Evolutionary conservation across 1,140 invertebrate species (phyloP), one percentile per base, ranked within the genome.

Genomic region (Cotesia chilonis): DNA sequence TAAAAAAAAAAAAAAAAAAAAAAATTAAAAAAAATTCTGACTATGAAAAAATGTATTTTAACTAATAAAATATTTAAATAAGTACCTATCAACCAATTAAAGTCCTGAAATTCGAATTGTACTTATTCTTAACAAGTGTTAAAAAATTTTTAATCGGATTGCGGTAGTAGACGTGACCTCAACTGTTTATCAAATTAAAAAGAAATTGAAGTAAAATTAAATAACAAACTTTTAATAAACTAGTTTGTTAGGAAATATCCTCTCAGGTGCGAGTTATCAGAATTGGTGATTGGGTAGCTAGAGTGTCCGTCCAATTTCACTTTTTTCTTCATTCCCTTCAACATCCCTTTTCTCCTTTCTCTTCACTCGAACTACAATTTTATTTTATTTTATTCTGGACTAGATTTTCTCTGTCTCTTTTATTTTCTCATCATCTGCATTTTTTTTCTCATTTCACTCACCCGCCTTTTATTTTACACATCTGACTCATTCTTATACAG

Each of bases 221-320:
- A 47, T 47, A 10, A 47, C 41, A 47, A 47, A 47, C 41, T 47
- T 47, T 47, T 35, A 61, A 61, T 61, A 61, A 61, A 35, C 60
- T 61, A 12, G 17, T 35, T 28, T 12, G 35, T 12, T 28, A 12
- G 60, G 35, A 61, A 61, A 14, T 57, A 4, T 4, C 7, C 60
- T 35, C 20, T 61, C 60, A 61, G 60, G 60, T 61, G 60, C 60
- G 35, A 12, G 35, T 12, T 61, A 61, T 61, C 60, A 35, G 60
- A 20, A 12, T 28, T 61, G 60, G 20, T 61, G 60, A 61, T 61
- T 61, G 60, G 60, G 35, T 61, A 20, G 17, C 35, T 20, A 36
- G 20, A 61, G 9, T 61, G 60, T 36, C 60, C 60, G 35, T 61
- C 35, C 60, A 61, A 28, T 61, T 28, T 61, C n/a, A 12, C 17